Conservation (phyloP, 2,888 invertebrate species). For the Cepaea hortensis region DNA sequence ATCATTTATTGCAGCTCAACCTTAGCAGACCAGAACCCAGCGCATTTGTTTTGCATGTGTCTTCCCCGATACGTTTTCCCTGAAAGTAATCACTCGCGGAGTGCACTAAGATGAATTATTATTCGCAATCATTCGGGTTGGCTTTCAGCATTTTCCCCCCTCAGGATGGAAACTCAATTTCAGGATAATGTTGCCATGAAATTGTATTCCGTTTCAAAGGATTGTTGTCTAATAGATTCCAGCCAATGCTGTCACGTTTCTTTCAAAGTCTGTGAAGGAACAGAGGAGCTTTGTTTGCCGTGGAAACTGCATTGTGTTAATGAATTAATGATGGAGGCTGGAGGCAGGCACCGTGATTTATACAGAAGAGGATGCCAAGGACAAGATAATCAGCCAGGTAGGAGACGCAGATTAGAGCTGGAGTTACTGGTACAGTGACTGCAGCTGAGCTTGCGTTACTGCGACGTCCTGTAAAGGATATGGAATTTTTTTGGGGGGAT, state of each 20-base stretch:
- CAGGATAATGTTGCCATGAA: not conserved
- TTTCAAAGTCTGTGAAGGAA: not conserved
- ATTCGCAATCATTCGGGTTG: not conserved
- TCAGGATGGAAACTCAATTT: not conserved
- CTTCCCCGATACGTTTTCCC: not conserved
- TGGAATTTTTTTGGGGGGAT: too few relatives aligned
- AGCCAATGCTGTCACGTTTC: not conserved
- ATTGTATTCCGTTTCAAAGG: not conserved
- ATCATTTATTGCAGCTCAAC: not conserved
- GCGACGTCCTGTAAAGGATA: too few relatives aligned
- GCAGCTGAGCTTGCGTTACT: too few relatives aligned
- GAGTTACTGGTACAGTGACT: too few relatives aligned
- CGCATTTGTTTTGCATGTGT: constrained; percentile 7
- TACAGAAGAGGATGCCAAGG: too few relatives aligned
- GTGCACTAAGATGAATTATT: not conserved
- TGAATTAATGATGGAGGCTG: not conserved
- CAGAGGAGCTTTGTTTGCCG: not conserved
- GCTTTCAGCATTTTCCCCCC: not conserved
- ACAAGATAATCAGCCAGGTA: too few relatives aligned
- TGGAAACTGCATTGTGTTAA: not conserved
- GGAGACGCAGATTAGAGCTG: too few relatives aligned
- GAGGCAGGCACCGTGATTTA: too few relatives aligned
- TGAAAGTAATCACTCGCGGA: not conserved
- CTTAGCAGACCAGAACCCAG: not conserved
- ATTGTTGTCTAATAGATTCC: not conserved